Evolutionary conservation across 1,140 invertebrate species (phyloP).

Genomic region (Rhyzopertha dominica): DNA sequence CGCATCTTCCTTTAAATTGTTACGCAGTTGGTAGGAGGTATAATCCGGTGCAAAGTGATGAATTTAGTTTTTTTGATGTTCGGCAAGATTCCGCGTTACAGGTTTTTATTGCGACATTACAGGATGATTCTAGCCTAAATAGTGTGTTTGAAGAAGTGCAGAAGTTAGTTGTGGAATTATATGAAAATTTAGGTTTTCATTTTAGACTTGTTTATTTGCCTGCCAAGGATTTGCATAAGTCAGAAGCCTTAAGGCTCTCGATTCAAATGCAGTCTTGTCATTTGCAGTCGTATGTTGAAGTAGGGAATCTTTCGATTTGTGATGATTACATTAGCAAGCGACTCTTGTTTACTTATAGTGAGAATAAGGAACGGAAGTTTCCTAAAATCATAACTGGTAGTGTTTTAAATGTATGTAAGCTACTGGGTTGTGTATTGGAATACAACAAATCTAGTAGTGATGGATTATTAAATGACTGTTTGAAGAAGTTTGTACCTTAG

Average conservation of each 20-base stretch:
- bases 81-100: slow-evolving; percentile 58
- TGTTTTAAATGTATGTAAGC: slow-evolving; percentile 57
- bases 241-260: slow-evolving; percentile 57
- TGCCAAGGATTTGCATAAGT: slow-evolving; percentile 51
- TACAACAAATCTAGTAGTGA: too few relatives aligned
- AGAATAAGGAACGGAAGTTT: slow-evolving; percentile 50
- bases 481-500: too few relatives aligned
- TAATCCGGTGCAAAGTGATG: slow-evolving; percentile 43
- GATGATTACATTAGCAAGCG: slow-evolving; percentile 64
- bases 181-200: slow-evolving; percentile 55
- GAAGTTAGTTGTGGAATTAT: slow-evolving; percentile 48
- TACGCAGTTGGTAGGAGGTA: slow-evolving; percentile 61
- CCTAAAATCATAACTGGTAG: slow-evolving; percentile 58
- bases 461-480: too few relatives aligned
- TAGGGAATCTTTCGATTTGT: slow-evolving; percentile 58
- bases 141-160: slow-evolving; percentile 48
- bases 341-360: slow-evolving; percentile 55
- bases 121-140: slow-evolving; percentile 44
- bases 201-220: slow-evolving; percentile 54
- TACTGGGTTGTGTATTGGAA: slow-evolving; percentile 62
- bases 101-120: slow-evolving; percentile 51
- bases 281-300: slow-evolving; percentile 55
- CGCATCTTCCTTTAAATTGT: slow-evolving; percentile 56
- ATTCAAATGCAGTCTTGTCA: slow-evolving; percentile 63
- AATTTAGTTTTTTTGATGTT: slow-evolving; percentile 54